Evolutionary conservation across 2,888 invertebrate genomes (phyloP), one percentile per base, ranked within the genome.

Genomic region (Drosophila emarginata): DNA sequence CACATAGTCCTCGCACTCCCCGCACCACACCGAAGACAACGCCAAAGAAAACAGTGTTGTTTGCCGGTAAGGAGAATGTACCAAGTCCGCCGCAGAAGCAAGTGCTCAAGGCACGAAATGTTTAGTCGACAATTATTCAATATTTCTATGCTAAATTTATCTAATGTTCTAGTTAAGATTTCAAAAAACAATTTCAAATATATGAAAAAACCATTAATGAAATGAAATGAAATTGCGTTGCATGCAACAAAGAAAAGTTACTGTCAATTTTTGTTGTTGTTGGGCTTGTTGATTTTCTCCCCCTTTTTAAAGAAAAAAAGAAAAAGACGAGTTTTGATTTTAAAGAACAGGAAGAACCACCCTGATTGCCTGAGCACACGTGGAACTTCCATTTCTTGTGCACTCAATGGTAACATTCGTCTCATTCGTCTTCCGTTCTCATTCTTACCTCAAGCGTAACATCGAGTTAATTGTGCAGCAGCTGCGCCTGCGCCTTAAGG

Each of bases 31-130:
- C 67, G 62, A 63, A 86, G 76, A 61, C 80, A 59, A 91, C 91
- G 15, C 91, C 92, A 51, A 89, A 91, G 75, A 92, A 92, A 80
- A 89, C 89, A 7, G 82, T 90, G 26, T 83, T 91, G 54, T 91
- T 91, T 58, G 80, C 90, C 50, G 92, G 91, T 61, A 92, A 92
- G 75, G 92, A 92, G 70, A 92, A 92, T 71, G 72, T 91, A 45
- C 91, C 91, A 52, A 84, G 80, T 68, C 88, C 91, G 76, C 82
- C 82, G 9, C 91, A 91, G 73, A 86, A 91, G 79, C 91, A 91
- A 67, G 88, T 91, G 67, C 87, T 91, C 50, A 91, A 91, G 74
- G 75, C 91, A 67, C 86, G 90, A 67, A 91, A 91, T 69, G 77
- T 80, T 74, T 83, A 83, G 84, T 45, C 45, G 45, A 45, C 45